phyloP scores from a whole-genome alignment of 2,113 vertebrate genomes.

The Petroica traversi region DNA sequence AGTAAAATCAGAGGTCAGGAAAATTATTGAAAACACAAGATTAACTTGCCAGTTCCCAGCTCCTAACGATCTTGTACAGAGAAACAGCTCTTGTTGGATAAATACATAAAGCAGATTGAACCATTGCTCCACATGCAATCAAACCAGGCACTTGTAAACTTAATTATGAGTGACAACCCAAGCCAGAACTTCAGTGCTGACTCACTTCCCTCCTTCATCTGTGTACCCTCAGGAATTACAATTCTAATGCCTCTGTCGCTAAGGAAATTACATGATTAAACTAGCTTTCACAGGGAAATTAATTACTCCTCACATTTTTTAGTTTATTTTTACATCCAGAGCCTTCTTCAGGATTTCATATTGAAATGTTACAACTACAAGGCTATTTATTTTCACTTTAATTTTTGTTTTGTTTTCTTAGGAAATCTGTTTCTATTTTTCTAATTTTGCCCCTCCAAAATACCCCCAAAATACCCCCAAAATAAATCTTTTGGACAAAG shows the following conservation, averaged over 20 bases:
- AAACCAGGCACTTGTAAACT: constrained; percentile 10
- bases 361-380: background rate
- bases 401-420: constrained; percentile 5
- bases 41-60: background rate
- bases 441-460: background rate
- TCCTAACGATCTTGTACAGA: background rate
- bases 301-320: constrained; percentile 30
- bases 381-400: background rate
- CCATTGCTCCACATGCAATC: background rate
- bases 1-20: background rate
- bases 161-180: constrained; percentile 52
- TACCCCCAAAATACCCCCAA: background rate
- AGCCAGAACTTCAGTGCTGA: constrained; percentile 16
- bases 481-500: background rate
- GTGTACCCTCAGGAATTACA: constrained; percentile 2
- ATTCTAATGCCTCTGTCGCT: constrained; percentile 17
- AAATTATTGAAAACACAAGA: background rate
- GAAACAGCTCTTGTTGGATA: background rate
- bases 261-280: constrained; percentile 53
- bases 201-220: constrained; percentile 40
- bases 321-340: constrained; percentile 25
- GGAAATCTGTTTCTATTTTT: background rate
- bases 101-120: constrained; percentile 30
- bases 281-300: constrained; percentile 19
- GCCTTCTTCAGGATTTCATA: background rate